Evolutionary conservation across 2,113 vertebrate genomes (phyloP).

Genomic region (Nanorana parkeri): DNA sequence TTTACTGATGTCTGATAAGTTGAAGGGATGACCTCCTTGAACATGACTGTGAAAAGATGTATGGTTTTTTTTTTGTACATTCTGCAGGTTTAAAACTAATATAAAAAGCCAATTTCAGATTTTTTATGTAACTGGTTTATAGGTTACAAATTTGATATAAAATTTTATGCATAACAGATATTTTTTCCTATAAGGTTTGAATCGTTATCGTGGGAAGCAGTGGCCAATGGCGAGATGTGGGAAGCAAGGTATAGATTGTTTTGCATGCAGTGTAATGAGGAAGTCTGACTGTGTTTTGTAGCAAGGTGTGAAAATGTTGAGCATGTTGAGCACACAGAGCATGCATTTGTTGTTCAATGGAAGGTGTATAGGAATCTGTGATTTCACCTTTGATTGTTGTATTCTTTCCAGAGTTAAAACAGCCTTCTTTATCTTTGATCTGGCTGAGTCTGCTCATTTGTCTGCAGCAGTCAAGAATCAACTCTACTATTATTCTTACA

Average conservation of each 20-base stretch:
- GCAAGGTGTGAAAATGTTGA: too few relatives aligned
- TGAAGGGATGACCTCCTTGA: too few relatives aligned
- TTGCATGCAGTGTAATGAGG: too few relatives aligned
- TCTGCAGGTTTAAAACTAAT: too few relatives aligned
- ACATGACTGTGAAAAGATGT: too few relatives aligned
- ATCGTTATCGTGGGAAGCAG: slow-evolving; percentile 90
- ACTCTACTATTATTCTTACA: slow-evolving; percentile 85
- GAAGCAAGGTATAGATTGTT: slow-evolving; percentile 86
- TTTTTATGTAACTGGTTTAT: too few relatives aligned
- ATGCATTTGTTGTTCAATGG: too few relatives aligned
- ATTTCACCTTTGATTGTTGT: not conserved
- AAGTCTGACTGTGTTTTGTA: too few relatives aligned
- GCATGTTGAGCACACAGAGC: too few relatives aligned
- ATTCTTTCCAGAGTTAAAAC: slow-evolving; percentile 89
- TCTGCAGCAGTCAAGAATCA: slow-evolving; percentile 73
- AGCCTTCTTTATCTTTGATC: slow-evolving; percentile 94
- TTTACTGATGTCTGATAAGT: too few relatives aligned
- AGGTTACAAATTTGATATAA: not conserved
- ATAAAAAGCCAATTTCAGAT: too few relatives aligned
- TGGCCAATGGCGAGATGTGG: slow-evolving; percentile 99
- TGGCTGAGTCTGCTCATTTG: slow-evolving; percentile 80
- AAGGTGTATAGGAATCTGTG: not conserved
- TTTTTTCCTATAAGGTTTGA: slow-evolving; percentile 79
- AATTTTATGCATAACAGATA: not conserved
- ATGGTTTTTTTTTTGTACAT: too few relatives aligned